Evolutionary conservation across 2,888 invertebrate species (phyloP).

Genomic region (Lapara coniferarum): DNA sequence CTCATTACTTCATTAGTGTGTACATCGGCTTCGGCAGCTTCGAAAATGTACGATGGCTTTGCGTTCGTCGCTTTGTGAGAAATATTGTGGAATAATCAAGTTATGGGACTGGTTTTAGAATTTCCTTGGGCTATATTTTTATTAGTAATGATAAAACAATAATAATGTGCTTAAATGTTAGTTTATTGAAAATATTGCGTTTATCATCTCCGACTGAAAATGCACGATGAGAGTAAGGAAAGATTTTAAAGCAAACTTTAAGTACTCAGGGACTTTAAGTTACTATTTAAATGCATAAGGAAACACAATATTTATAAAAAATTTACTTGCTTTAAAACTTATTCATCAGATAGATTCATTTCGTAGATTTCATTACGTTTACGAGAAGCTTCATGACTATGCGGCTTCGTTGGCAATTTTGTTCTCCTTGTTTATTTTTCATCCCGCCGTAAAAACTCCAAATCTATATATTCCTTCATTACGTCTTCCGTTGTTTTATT

Average conservation of each 20-base stretch:
- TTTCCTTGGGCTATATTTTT: too few relatives aligned
- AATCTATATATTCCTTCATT: slow-evolving; percentile 35
- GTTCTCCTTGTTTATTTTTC: slow-evolving; percentile 46
- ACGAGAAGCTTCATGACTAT: slow-evolving; percentile 41
- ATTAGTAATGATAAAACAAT: too few relatives aligned
- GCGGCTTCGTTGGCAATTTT: slow-evolving; percentile 41
- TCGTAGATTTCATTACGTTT: slow-evolving; percentile 46
- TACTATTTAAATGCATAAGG: too few relatives aligned
- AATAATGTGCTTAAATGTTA: too few relatives aligned
- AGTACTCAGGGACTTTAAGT: too few relatives aligned
- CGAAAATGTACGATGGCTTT: not conserved
- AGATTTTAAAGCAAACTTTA: too few relatives aligned
- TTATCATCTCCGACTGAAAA: too few relatives aligned
- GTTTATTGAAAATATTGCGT: too few relatives aligned
- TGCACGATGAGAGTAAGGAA: too few relatives aligned
- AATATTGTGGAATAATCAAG: too few relatives aligned
- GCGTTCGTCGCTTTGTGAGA: too few relatives aligned
- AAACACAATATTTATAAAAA: not conserved
- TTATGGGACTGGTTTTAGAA: too few relatives aligned
- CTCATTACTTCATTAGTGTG: slow-evolving; percentile 19
- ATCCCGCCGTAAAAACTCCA: slow-evolving; percentile 40
- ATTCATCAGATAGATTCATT: slow-evolving; percentile 43
- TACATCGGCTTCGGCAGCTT: not conserved
- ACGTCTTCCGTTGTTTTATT: slow-evolving; percentile 34
- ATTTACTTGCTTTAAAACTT: slow-evolving; percentile 31